A percentile compares a stretch with the other conserved stretches of the same genome.
Conservation (phyloP, 2,113 vertebrate genomes). For the Empidonax traillii region DNA sequence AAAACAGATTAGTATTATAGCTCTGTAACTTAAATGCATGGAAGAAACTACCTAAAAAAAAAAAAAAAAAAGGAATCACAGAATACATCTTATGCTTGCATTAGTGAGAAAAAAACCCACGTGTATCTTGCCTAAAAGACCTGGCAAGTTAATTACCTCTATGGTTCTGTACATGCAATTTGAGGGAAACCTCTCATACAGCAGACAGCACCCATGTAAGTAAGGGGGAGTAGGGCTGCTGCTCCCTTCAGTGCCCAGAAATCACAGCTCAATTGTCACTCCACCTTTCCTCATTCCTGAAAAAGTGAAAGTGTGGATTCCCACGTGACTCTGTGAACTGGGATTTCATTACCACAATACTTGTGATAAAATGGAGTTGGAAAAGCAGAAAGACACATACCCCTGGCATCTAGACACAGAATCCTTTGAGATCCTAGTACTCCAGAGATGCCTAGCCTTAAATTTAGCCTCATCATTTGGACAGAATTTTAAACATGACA, state of each 20-base stretch:
- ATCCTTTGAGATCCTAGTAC: neutral
- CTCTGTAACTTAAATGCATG: neutral
- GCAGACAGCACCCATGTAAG: neutral
- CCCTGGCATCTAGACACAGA: neutral
- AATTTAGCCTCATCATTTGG: neutral
- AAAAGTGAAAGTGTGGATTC: neutral
- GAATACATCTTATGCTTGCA: neutral
- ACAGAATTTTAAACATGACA: neutral
- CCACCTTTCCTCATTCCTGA: neutral
- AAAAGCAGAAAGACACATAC: neutral
- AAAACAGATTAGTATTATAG: neutral
- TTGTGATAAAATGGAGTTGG: neutral
- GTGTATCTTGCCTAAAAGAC: neutral
- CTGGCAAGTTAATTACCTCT: neutral
- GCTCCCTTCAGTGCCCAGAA: neutral
- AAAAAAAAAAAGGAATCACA: neutral
- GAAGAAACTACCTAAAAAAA: neutral
- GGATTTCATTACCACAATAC: neutral
- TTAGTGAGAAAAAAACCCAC: neutral
- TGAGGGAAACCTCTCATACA: neutral
- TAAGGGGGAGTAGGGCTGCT: neutral
- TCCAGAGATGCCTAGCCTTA: neutral
- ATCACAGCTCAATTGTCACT: neutral
- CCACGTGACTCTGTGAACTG: neutral
- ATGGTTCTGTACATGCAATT: rapidly evolving